Base-by-base conservation (phyloP, 1,140 invertebrate genomes). In the Leptinotarsa texana region DNA sequence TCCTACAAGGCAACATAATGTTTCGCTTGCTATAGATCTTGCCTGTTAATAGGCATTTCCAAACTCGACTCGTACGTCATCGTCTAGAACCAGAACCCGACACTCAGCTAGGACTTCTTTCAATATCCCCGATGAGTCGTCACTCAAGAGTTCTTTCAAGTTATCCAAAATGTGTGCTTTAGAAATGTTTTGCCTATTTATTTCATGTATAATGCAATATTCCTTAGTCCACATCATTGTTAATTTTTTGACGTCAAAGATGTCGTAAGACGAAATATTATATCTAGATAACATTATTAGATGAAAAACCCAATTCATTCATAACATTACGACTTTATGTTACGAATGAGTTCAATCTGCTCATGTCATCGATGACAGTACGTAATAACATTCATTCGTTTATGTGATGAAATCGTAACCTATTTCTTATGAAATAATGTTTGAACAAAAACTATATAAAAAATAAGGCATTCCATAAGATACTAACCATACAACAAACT, bases 11-110 rank as follows among this genome's bases (percentile, higher is more conserved):
- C 88, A 83, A 75, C 89, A 87, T 18, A 97, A 81, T 63, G 91
- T 87, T 79, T 92, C 90, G 63, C 86, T 88, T 1, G 94, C 95
- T 79, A 96, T 92, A 63, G 91, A 86, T 74, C 91, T 89, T 1
- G 94, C 94, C 86, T 96, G 94, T 76, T 96, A 94, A 83, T 96
- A 94, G 13, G 93, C 93, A 81, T 91, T 91, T 21, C 95, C 94
- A 86, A 92, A 96, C 77, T 95, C 93, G 0, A 95, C 93, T 73
- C 95, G 87, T 49, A 96, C 87, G 85, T 96, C 95, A 87, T 97
- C 95, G 84, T 96, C 95, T 63, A 95, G 83, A 3, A 93, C 91
- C 13, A 96, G 85, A 71, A 89, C 88, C 77, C 93, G 86, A 13
- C 94, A 88, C 0, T 93, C 87, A 74, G 87, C 86, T 75, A 94